Percentiles rank a stretch among this genome's conserved stretches.
These are phyloP conservation scores for Aphis gossypii DNA, from an alignment of 1,140 invertebrate species.

Conservation along the genomic window DNA sequence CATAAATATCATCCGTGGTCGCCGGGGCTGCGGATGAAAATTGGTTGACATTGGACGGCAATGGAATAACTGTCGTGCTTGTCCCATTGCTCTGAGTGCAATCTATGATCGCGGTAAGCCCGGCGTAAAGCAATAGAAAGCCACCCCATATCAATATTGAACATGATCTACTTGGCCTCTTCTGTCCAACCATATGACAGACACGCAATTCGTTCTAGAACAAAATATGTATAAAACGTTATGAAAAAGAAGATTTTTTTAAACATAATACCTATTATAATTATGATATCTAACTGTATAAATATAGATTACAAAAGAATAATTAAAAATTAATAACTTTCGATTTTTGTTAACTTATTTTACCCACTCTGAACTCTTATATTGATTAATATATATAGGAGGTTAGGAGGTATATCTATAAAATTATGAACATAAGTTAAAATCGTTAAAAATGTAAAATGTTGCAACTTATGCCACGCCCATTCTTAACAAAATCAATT, in stretches of 20 bases:
- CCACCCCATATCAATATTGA: conserved; percentile 54
- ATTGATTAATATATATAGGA: not conserved
- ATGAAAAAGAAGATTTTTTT: not conserved
- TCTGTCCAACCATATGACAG: conserved; percentile 52
- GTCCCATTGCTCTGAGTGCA: not conserved
- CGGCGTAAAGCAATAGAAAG: conserved; percentile 42
- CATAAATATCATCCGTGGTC: conserved; percentile 12
- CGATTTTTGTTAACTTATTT: too few species aligned
- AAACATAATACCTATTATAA: not conserved
- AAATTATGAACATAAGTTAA: not conserved
- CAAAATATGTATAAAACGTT: not conserved
- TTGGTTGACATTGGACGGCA: not conserved
- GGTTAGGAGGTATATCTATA: too few species aligned
- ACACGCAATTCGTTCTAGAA: conserved; percentile 5
- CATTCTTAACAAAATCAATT: not conserved
- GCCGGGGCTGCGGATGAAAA: not conserved
- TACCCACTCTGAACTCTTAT: not conserved
- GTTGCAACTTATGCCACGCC: not conserved
- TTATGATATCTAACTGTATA: not conserved
- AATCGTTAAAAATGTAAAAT: not conserved
- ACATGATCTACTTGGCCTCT: conserved; percentile 52
- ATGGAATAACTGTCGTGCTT: not conserved
- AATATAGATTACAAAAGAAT: not conserved
- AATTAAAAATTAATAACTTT: too few species aligned
- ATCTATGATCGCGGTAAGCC: conserved; percentile 45